Base-by-base conservation (phyloP, 2,797 vertebrate species). In the Pygocentrus nattereri region DNA sequence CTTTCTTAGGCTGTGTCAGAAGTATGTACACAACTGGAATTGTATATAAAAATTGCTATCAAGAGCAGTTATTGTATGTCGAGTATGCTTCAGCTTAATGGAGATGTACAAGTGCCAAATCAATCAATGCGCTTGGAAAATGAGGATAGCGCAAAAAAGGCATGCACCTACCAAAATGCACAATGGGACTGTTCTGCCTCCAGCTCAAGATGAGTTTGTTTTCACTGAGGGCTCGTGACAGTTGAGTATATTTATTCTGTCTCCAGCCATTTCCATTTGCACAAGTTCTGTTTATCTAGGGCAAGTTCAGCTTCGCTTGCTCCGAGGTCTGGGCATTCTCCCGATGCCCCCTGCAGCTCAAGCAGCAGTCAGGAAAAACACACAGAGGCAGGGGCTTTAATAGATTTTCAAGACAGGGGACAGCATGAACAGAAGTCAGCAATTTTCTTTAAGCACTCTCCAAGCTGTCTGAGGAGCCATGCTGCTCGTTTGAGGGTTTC, bases 351-450 rank as follows among this genome's bases (percentile, higher is more conserved):
- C 88, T 78, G 87, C 86, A 88, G 86, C 72, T 75, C 71, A 41
- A 62, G 69, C 65, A 74, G 67, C 19, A 74, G 74, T 82, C 23
- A 88, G 85, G 72, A 74, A 85, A 80, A 76, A 80, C 49, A 76
- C 49, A 76, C 59, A 75, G 41, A 75, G 34, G 73, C 15, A 50
- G 73, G 82, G 34, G 67, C 64, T 56, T 67, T 92, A 90, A 94
- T 92, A 69, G 82, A 76, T 91, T 93, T 91, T 92, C 90, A 93
- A 93, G 90, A 91, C 86, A 87, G 72, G 69, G 34, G 27, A 74
- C 58, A 76, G 82, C 82, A 81, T 87, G 88, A 91, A 90, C 89
- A 88, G 90, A 85, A 92, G 89, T 92, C 89, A 89, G 89, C 87
- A 84, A 69, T 91, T 89, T 80, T 41, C 87, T 89, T 79, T 84